Percentiles rank a stretch among this genome's conserved stretches.
These are phyloP conservation scores for Nomada lathburiana DNA, from an alignment of 2,888 invertebrate genomes.

Conservation along the genomic window DNA sequence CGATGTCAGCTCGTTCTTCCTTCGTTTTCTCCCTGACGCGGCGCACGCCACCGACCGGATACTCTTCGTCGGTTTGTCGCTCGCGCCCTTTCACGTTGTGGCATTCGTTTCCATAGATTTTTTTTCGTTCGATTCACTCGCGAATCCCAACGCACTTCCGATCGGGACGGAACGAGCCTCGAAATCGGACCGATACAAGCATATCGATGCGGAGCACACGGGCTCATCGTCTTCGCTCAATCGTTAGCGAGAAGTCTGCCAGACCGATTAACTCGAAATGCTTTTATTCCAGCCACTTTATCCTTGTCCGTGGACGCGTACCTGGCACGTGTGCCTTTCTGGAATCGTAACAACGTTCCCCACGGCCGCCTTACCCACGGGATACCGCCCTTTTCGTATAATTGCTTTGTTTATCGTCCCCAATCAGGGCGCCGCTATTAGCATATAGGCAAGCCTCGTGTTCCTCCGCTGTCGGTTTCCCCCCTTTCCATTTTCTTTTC, in stretches of 20 bases:
- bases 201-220: background rate
- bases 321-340: constrained; percentile 60
- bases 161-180: background rate
- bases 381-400: constrained; percentile 80
- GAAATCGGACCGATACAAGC: too few species aligned
- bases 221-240: constrained; percentile 41
- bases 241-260: constrained; percentile 63
- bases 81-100: background rate
- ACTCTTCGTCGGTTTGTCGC: constrained; percentile 64
- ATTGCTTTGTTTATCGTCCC: constrained; percentile 84
- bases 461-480: constrained; percentile 45
- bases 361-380: constrained; percentile 59
- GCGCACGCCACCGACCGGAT: constrained; percentile 27
- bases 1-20: constrained; percentile 55
- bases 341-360: constrained; percentile 54
- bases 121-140: too few species aligned
- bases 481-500: constrained; percentile 40
- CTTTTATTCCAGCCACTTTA: constrained; percentile 65
- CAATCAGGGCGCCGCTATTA: constrained; percentile 80
- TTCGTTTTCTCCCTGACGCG: constrained; percentile 45
- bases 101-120: background rate
- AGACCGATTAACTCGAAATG: constrained; percentile 64
- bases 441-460: constrained; percentile 77
- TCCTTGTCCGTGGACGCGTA: constrained; percentile 63
- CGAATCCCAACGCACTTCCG: background rate